phyloP scores from a whole-genome alignment of 2,888 invertebrate species.

The Oligia fasciuncula region DNA sequence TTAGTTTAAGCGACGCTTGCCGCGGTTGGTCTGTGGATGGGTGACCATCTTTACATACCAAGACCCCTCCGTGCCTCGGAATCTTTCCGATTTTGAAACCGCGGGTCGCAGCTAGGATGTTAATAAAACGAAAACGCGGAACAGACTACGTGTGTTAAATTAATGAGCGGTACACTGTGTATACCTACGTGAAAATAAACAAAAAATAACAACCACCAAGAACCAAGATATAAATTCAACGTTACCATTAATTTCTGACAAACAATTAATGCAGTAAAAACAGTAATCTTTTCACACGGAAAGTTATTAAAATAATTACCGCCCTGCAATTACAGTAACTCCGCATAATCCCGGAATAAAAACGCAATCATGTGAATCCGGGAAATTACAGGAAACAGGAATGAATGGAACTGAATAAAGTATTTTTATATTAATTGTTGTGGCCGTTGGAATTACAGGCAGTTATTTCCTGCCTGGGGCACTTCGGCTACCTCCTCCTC shows the following conservation, averaged over 20 bases:
- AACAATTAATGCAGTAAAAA: slow-evolving; percentile 15
- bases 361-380: not conserved
- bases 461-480: not conserved
- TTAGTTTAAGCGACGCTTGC: too few relatives aligned
- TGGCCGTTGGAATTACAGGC: not conserved
- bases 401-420: slow-evolving; percentile 8
- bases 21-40: too few relatives aligned
- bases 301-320: slow-evolving; percentile 26
- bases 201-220: not conserved
- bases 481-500: too few relatives aligned
- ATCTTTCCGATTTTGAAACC: too few relatives aligned
- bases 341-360: slow-evolving; percentile 15
- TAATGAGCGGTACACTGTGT: too few relatives aligned
- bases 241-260: too few relatives aligned
- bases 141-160: too few relatives aligned
- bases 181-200: not conserved
- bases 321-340: slow-evolving; percentile 31
- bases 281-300: not conserved
- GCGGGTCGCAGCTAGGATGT: too few relatives aligned
- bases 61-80: too few relatives aligned
- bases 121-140: too few relatives aligned
- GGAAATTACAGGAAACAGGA: slow-evolving; percentile 3
- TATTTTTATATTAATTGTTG: not conserved
- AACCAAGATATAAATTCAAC: not conserved
- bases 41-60: too few relatives aligned